Conservation (phyloP, 2,113 vertebrate genomes). For the Heterotilapia buettikoferi region DNA sequence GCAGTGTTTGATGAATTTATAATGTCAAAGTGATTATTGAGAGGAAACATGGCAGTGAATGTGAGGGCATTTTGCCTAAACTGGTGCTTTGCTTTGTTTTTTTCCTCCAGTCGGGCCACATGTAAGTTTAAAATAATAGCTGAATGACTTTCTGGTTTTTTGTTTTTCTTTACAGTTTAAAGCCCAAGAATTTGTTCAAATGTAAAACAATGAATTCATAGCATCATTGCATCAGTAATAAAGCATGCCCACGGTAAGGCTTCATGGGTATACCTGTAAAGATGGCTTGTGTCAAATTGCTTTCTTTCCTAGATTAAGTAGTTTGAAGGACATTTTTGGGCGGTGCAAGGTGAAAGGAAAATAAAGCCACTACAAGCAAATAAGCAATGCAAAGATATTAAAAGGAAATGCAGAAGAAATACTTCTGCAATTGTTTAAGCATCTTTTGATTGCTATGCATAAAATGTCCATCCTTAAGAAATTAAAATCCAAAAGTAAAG, state of each 20-base stretch:
- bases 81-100: neutral
- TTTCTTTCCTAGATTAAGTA: neutral
- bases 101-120: neutral
- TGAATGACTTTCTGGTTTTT: neutral
- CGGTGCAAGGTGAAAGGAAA: neutral
- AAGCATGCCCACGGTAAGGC: neutral
- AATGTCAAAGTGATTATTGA: constrained; percentile 51
- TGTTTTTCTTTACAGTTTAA: neutral
- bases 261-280: neutral
- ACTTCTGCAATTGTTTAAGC: neutral
- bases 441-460: neutral
- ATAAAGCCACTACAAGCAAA: neutral
- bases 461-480: neutral
- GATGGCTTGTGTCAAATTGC: neutral
- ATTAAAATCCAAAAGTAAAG: neutral
- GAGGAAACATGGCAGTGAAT: neutral
- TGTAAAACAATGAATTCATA: neutral
- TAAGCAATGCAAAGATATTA: neutral
- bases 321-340: neutral
- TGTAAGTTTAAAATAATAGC: neutral
- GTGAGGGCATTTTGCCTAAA: constrained; percentile 10
- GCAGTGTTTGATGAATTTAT: constrained; percentile 51
- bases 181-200: neutral
- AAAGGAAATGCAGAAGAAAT: neutral
- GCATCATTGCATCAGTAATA: neutral